Evolutionary conservation across 2,113 vertebrate genomes (phyloP).

Genomic region (Salvelinus fontinalis): DNA sequence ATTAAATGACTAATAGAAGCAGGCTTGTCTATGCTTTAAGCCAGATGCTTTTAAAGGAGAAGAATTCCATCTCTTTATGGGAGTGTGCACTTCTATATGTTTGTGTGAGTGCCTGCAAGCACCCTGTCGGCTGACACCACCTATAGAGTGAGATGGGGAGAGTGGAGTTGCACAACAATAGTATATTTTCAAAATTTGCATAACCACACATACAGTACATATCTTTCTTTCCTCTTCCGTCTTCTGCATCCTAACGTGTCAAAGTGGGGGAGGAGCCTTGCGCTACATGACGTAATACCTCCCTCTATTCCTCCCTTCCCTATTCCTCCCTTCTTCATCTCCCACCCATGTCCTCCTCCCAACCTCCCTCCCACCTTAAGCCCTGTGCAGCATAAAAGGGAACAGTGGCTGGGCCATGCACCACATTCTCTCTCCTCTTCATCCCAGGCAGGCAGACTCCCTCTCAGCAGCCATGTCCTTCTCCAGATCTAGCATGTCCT

Average conservation of each 20-base stretch:
- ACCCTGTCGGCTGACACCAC: neutral
- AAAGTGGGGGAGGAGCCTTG: conserved; percentile 15
- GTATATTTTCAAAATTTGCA: neutral
- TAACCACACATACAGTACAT: neutral
- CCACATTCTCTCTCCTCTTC: conserved; percentile 48
- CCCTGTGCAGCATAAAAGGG: conserved; percentile 59
- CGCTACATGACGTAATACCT: conserved; percentile 19
- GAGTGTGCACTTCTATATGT: neutral
- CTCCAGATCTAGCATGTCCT: conserved; percentile 21
- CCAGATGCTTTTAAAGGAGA: neutral
- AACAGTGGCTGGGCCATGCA: conserved; percentile 14
- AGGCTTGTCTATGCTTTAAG: neutral
- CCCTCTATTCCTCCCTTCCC: conserved; percentile 29
- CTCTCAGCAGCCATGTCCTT: conserved; percentile 38
- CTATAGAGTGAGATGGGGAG: neutral
- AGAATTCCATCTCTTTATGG: neutral
- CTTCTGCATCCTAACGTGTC: neutral
- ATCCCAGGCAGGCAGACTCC: conserved; percentile 41
- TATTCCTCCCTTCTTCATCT: conserved; percentile 9
- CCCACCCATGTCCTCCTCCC: neutral
- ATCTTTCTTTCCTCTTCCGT: conserved; percentile 8
- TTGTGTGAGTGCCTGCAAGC: neutral
- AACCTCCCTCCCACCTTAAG: conserved; percentile 13
- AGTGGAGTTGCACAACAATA: neutral
- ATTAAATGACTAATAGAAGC: conserved; percentile 18